phyloP scores from a whole-genome alignment of 2,113 vertebrate species.

The Boulengerochromis microlepis region DNA sequence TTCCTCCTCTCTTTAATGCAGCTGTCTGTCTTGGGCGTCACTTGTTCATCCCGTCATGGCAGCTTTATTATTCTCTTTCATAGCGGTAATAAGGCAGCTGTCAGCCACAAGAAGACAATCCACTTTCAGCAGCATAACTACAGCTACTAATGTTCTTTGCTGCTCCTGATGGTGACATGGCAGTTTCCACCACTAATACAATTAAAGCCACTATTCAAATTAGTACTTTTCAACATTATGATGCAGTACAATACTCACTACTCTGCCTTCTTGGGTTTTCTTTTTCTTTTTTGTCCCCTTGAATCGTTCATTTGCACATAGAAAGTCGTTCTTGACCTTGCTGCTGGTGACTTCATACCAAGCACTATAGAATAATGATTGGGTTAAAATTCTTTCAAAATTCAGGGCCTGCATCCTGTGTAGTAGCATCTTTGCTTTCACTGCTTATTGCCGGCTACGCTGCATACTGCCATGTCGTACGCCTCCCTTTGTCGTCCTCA shows the following conservation, averaged over 20 bases:
- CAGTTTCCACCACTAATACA: not conserved
- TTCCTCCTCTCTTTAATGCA: not conserved
- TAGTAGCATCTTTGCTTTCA: not conserved
- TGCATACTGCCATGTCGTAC: not conserved
- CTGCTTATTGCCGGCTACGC: not conserved
- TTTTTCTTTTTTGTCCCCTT: not conserved
- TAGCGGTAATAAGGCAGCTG: conserved; percentile 56
- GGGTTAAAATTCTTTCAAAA: not conserved
- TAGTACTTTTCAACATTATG: not conserved
- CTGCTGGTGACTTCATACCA: not conserved
- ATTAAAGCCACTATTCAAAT: not conserved
- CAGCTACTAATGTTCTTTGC: not conserved
- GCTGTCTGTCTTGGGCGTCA: not conserved
- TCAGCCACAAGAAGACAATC: conserved; percentile 26
- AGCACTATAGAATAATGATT: not conserved
- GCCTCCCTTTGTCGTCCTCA: not conserved
- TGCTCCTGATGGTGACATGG: not conserved
- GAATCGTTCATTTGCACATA: not conserved
- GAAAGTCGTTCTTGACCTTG: not conserved
- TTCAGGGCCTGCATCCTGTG: not conserved
- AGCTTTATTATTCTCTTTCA: conserved; percentile 62
- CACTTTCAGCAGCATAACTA: not conserved
- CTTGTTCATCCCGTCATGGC: conserved; percentile 12
- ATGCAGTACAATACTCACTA: not conserved
- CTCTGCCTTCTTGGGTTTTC: not conserved